Evolutionary conservation across 2,113 vertebrate genomes (phyloP), one percentile per base, ranked within the genome.

Genomic region (Henicopernis longicauda): DNA sequence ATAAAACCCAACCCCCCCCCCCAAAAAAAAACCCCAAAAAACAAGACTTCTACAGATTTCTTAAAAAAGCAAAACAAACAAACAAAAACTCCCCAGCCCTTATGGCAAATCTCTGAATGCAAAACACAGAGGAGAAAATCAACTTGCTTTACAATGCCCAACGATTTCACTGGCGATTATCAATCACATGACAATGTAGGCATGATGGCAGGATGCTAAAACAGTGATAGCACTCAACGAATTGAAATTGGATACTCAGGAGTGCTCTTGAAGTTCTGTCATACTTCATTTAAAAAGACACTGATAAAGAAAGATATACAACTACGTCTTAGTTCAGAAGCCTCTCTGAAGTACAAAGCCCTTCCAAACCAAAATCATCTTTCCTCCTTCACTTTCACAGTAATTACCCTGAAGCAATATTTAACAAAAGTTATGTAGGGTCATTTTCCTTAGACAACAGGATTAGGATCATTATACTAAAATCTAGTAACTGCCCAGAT

Each of bases 141-240:
- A 59, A 16, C 14, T 14, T 26, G 49, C 38, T 63, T 63, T 49
- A 11, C 32, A 82, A 59, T 8, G 47, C 42, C 52, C 79, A 70
- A 4, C 4, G 79, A 38, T 42, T 80, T 57, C 62, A 17, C 49
- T 83, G 83, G 57, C n/a, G 47, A 32, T 40, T 44, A n/a, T 11
- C 8, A 4, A 26, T 4, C 79, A 54, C 57, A 36, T 19, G 10
- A 18, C 79, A 23, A 32, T 0, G 6, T 1, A 42, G 85, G 70
- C 69, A 58, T 2, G 36, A 27, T 6, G 36, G 27, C 11, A 36
- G 40, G 40, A 54, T 20, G 29, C 21, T 17, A 38, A 10, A 77
- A 23, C 15, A 59, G 8, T 0, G 29, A 66, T 6, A 82, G 3
- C 57, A 22, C 29, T 40, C 44, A 21, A 8, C 18, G 9, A 19